Conservation (phyloP, 2,113 vertebrate genomes). For the Boulengeromyrus knoepffleri region DNA sequence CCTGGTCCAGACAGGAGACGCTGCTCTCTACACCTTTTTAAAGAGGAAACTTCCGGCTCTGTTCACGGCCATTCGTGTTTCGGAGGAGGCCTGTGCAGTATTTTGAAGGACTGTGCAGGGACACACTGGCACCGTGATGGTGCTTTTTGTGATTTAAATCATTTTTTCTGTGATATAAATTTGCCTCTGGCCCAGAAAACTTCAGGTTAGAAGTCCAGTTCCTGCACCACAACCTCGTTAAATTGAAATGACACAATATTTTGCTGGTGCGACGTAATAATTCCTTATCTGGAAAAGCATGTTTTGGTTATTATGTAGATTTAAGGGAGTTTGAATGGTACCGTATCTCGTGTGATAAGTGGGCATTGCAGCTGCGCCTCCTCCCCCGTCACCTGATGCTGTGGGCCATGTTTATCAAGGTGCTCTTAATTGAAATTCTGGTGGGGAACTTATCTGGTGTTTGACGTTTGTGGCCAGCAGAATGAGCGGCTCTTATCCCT, state of each 20-base stretch:
- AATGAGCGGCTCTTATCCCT: neutral
- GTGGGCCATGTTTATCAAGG: neutral
- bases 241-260: neutral
- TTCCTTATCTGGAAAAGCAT: neutral
- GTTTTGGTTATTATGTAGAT: constrained; percentile 1
- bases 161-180: neutral
- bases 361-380: neutral
- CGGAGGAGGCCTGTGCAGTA: neutral
- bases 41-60: neutral
- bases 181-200: neutral
- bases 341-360: neutral
- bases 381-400: neutral
- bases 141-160: neutral
- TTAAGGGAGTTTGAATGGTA: neutral
- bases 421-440: neutral
- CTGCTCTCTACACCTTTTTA: neutral
- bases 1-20: neutral
- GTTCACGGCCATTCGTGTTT: neutral
- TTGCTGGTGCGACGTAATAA: neutral
- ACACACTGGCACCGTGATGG: neutral
- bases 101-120: neutral
- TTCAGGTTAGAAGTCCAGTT: neutral
- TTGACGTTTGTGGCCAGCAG: neutral
- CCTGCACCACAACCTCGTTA: neutral
- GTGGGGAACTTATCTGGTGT: neutral